These are phyloP conservation scores for Microcebus murinus DNA, from an alignment of 2,113 vertebrate genomes.

Conservation along the genomic window DNA sequence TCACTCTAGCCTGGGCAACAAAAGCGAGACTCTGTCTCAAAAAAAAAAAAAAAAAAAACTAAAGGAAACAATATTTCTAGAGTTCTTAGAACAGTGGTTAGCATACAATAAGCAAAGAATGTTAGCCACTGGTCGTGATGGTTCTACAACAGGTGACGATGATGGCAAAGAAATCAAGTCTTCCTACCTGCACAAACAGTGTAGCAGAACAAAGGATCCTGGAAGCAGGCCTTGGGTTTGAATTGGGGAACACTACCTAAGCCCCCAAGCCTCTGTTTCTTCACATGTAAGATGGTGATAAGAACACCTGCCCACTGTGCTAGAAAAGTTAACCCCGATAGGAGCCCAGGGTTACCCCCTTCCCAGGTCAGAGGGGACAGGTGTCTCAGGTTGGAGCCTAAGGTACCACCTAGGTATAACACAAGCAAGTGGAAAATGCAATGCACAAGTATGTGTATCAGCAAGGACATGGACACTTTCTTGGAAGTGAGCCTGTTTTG, in stretches of 20 bases:
- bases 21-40: no score
- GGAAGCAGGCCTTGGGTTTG: not conserved
- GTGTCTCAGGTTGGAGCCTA: not conserved
- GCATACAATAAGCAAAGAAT: not conserved
- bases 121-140: not conserved
- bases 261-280: not conserved
- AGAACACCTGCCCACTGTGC: not conserved
- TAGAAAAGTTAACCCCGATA: no score
- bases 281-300: not conserved
- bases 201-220: not conserved
- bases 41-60: no score
- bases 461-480: fast-evolving
- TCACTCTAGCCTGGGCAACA: no score
- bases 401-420: not conserved
- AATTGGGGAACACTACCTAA: not conserved
- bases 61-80: not conserved
- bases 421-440: not conserved
- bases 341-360: not conserved
- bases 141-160: not conserved
- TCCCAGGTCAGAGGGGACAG: not conserved
- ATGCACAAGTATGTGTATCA: fast-evolving
- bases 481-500: not conserved
- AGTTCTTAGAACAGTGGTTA: not conserved
- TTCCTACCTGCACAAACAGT: not conserved
- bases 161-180: not conserved